Percentiles rank a stretch among this genome's conserved stretches.
These are phyloP conservation scores for Plodia interpunctella DNA, from an alignment of 1,140 invertebrate species.

Conservation along the genomic window DNA sequence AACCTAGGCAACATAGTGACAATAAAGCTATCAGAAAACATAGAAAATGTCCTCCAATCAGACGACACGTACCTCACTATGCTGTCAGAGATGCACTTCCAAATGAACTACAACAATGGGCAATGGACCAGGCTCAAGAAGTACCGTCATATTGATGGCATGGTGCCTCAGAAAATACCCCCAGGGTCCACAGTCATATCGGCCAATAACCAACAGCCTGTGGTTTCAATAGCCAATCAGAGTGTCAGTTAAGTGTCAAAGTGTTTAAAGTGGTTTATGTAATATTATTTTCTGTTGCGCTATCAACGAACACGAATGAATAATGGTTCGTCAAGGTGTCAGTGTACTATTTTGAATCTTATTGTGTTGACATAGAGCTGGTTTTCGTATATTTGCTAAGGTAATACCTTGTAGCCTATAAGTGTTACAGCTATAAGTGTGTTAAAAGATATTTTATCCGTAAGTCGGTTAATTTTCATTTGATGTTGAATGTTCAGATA, in stretches of 20 bases:
- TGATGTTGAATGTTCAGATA: background rate
- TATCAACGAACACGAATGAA: no score
- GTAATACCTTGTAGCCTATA: no score
- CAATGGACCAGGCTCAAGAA: slow-evolving; percentile 96
- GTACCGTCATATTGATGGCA: slow-evolving; percentile 81
- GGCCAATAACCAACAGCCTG: slow-evolving; percentile 55
- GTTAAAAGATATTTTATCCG: background rate
- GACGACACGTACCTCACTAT: slow-evolving; percentile 86
- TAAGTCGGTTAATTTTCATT: background rate
- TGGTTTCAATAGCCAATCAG: slow-evolving; percentile 64
- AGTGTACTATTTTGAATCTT: no score
- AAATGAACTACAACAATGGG: slow-evolving; percentile 97
- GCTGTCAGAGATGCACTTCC: slow-evolving; percentile 95
- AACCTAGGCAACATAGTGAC: slow-evolving; percentile 95
- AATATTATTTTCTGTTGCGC: no score
- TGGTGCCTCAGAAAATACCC: slow-evolving; percentile 66
- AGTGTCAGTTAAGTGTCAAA: slow-evolving; percentile 47
- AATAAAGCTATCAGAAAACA: slow-evolving; percentile 93
- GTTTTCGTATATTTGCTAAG: no score
- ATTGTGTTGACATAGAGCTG: no score
- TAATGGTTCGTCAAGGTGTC: no score
- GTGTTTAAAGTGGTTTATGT: no score
- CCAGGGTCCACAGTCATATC: slow-evolving; percentile 62
- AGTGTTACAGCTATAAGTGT: no score
- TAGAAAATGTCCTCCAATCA: slow-evolving; percentile 87